A percentile compares a stretch with the other conserved stretches of the same genome.
These are phyloP conservation scores for Teleopsis dalmanni DNA, from an alignment of 1,140 invertebrate species.

Conservation along the genomic window DNA sequence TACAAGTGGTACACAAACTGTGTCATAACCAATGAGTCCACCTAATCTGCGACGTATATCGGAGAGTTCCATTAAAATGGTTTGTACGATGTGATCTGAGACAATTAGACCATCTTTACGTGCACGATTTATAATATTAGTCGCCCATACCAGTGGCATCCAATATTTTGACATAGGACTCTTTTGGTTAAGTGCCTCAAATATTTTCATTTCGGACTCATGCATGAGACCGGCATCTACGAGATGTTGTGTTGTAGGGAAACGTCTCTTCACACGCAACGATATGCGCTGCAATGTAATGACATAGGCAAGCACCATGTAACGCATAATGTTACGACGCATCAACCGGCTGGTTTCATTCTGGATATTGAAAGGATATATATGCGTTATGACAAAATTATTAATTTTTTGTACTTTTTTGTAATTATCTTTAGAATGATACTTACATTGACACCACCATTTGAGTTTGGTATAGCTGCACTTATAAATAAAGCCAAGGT, in stretches of 20 bases:
- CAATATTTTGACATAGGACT: slow-evolving; percentile 87
- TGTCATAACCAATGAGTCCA: slow-evolving; percentile 86
- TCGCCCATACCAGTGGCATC: slow-evolving; percentile 88
- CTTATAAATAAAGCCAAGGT: slow-evolving; percentile 82
- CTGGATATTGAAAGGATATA: slow-evolving; percentile 44
- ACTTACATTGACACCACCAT: slow-evolving; percentile 73
- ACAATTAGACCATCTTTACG: slow-evolving; percentile 71
- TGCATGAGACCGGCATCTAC: slow-evolving; percentile 86
- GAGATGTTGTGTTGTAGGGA: slow-evolving; percentile 83
- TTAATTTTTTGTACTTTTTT: not conserved
- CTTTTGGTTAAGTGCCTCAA: slow-evolving; percentile 79
- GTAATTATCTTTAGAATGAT: not conserved
- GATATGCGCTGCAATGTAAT: slow-evolving; percentile 81
- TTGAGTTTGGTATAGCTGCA: slow-evolving; percentile 65
- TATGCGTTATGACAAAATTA: not conserved
- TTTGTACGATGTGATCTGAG: slow-evolving; percentile 82
- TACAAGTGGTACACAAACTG: slow-evolving; percentile 92
- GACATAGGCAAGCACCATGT: slow-evolving; percentile 79
- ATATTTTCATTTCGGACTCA: slow-evolving; percentile 82
- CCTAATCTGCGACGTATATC: slow-evolving; percentile 73
- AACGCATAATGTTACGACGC: slow-evolving; percentile 83
- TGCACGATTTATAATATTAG: slow-evolving; percentile 79
- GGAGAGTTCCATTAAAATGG: slow-evolving; percentile 71
- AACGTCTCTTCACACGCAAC: slow-evolving; percentile 77
- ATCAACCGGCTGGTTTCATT: slow-evolving; percentile 78